Percentiles rank a stretch among this genome's conserved stretches.
These are phyloP conservation scores for Amphipoea lucens DNA, from an alignment of 2,888 invertebrate species.

Conservation along the genomic window DNA sequence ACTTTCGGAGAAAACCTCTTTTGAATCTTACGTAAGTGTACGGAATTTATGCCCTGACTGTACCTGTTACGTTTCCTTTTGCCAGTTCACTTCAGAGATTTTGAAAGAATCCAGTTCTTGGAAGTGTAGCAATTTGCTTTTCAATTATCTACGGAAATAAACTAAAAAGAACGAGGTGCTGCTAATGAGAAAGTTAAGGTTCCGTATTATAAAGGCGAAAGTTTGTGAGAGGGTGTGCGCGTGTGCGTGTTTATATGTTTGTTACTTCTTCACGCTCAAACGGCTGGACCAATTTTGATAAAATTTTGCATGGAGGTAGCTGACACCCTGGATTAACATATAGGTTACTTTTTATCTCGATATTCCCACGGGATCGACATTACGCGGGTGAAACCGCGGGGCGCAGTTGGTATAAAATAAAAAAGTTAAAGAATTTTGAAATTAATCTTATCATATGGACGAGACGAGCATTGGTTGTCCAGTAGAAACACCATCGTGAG, in stretches of 20 bases:
- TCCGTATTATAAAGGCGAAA: not conserved
- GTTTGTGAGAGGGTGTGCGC: too few species aligned
- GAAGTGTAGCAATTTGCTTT: conserved; percentile 27
- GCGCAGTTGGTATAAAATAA: not conserved
- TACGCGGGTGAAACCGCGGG: too few species aligned
- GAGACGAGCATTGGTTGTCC: not conserved
- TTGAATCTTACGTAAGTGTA: not conserved
- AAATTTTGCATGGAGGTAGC: too few species aligned
- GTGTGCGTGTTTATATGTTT: too few species aligned
- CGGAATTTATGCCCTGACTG: not conserved
- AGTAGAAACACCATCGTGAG: too few species aligned
- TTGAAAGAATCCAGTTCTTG: conserved; percentile 22
- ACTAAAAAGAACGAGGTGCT: conserved; percentile 1
- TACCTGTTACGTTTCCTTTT: conserved; percentile 9
- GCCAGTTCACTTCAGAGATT: conserved; percentile 21
- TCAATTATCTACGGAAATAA: conserved; percentile 28
- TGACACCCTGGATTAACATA: too few species aligned
- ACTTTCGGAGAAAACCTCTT: not conserved
- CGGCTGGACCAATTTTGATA: too few species aligned
- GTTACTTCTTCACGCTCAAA: too few species aligned
- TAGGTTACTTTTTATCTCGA: too few species aligned
- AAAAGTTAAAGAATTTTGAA: not conserved
- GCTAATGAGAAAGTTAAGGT: conserved; percentile 18
- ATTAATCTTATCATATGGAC: not conserved
- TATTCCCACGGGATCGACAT: too few species aligned